Evolutionary conservation across 2,888 invertebrate species (phyloP).

Genomic region (Mimas tiliae): DNA sequence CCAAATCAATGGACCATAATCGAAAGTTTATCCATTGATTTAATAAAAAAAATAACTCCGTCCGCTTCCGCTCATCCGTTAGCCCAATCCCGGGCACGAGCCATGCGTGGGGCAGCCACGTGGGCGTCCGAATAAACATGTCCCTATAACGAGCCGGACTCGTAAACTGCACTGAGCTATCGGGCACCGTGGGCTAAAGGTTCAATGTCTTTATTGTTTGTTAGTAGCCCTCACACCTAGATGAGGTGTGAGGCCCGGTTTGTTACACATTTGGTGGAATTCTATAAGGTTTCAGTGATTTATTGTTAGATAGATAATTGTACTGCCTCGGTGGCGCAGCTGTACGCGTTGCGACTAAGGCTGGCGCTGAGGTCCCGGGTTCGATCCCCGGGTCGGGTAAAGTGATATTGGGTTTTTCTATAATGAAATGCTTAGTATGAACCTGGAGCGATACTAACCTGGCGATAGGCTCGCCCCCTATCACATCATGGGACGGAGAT

Average conservation of each 20-base stretch:
- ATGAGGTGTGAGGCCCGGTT: slow-evolving; percentile 8
- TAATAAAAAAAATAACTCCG: background rate
- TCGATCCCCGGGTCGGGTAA: no score
- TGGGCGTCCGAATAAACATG: slow-evolving; percentile 78
- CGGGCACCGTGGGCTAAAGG: slow-evolving; percentile 49
- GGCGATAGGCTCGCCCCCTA: no score
- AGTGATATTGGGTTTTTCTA: no score
- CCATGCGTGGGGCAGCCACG: slow-evolving; percentile 69
- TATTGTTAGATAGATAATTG: background rate
- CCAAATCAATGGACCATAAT: no score
- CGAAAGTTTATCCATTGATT: no score
- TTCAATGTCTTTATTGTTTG: slow-evolving; percentile 64
- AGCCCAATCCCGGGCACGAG: slow-evolving; percentile 61
- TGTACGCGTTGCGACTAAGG: no score
- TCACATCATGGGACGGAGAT: no score
- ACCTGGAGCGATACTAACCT: no score
- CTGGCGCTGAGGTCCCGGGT: no score
- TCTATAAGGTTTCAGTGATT: background rate
- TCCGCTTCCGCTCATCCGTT: slow-evolving; percentile 45
- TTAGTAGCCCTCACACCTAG: slow-evolving; percentile 33
- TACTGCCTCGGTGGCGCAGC: no score
- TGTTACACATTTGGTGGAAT: background rate
- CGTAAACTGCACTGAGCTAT: slow-evolving; percentile 64
- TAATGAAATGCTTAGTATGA: no score
- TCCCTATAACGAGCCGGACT: slow-evolving; percentile 60